Conservation (phyloP, 1,140 invertebrate species). For the Ostrea edulis region DNA sequence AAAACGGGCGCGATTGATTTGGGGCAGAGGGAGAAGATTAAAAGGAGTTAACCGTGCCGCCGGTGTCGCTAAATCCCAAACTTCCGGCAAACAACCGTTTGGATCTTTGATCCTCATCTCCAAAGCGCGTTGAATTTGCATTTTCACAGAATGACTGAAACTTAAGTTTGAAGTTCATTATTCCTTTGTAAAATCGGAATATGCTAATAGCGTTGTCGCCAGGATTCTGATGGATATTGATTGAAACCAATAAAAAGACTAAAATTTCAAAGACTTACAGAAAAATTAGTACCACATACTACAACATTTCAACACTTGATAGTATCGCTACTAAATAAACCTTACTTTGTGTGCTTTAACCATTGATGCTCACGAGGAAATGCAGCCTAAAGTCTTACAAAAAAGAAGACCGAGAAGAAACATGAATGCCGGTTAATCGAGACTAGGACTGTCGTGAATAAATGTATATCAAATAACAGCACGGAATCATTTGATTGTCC, state of each 20-base stretch:
- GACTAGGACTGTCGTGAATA: not conserved
- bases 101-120: conserved; percentile 30
- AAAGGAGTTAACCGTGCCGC: not conserved
- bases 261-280: conserved; percentile 1
- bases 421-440: no score
- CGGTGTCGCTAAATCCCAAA: conserved; percentile 25
- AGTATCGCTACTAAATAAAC: not conserved
- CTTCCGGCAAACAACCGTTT: conserved; percentile 19
- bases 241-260: not conserved
- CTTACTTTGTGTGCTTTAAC: not conserved
- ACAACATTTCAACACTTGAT: not conserved
- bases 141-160: conserved; percentile 25
- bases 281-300: not conserved
- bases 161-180: conserved; percentile 30
- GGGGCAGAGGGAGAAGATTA: conserved; percentile 7
- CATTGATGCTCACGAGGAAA: no score
- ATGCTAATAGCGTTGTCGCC: conserved; percentile 30
- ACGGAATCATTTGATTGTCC: not conserved
- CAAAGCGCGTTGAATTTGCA: conserved; percentile 18
- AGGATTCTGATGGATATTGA: conserved; percentile 16
- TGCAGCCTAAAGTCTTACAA: no score
- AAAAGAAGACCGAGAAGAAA: no score
- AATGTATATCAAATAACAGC: not conserved
- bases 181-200: conserved; percentile 31
- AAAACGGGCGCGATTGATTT: conserved; percentile 1